These are phyloP conservation scores for Halictus ligatus DNA, from an alignment of 2,888 invertebrate genomes.

Conservation along the genomic window DNA sequence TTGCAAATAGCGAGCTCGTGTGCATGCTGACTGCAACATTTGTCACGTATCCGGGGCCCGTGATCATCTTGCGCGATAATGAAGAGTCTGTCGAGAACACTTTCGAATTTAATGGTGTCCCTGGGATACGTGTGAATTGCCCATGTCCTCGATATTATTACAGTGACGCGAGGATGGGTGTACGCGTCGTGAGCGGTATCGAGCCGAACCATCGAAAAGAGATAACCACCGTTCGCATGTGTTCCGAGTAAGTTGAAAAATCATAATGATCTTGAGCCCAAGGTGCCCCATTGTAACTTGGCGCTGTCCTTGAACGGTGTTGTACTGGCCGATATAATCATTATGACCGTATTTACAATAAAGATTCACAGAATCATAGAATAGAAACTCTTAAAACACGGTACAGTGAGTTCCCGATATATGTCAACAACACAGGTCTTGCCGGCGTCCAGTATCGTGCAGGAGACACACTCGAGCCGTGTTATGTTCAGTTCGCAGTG, in stretches of 20 bases:
- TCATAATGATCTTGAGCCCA: neutral
- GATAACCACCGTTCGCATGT: neutral
- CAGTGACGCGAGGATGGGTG: neutral
- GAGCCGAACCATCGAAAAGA: neutral
- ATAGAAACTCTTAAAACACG: no score
- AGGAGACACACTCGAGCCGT: no score
- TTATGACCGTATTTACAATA: no score
- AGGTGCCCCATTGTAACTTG: neutral
- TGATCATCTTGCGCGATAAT: slow-evolving; percentile 19
- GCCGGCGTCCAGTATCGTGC: no score
- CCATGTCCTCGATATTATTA: neutral
- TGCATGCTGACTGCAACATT: slow-evolving; percentile 11
- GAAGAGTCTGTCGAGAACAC: slow-evolving; percentile 10
- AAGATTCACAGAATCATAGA: no score
- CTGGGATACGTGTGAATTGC: slow-evolving; percentile 9
- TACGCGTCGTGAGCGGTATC: neutral
- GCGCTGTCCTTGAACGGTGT: no score
- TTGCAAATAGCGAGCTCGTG: slow-evolving; percentile 9
- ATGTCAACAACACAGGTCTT: no score
- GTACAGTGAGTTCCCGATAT: no score
- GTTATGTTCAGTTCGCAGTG: no score
- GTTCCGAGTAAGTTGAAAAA: neutral
- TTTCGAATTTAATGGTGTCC: slow-evolving; percentile 22
- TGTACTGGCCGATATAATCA: no score
- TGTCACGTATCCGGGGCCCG: slow-evolving; percentile 28